Conservation (phyloP, 2,113 vertebrate genomes). For the Lasiurus borealis region DNA sequence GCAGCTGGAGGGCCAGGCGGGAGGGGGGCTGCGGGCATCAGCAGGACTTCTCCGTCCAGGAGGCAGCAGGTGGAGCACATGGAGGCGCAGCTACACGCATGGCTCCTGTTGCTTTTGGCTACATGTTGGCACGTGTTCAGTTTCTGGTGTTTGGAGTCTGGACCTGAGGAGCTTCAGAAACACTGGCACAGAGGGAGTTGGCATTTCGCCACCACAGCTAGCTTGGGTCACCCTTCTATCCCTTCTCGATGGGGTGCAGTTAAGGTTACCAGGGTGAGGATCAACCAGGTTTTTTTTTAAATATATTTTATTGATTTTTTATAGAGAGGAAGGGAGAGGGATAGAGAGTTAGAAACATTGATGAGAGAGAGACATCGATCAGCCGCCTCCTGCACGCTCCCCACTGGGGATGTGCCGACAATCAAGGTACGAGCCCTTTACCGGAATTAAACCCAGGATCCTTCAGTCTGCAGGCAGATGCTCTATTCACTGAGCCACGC, state of each 20-base stretch:
- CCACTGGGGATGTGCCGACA: no score
- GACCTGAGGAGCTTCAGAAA: not conserved
- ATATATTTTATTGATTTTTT: no score
- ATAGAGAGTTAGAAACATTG: no score
- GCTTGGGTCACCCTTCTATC: not conserved
- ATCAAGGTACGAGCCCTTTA: no score
- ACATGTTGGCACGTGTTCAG: not conserved
- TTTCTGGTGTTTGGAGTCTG: not conserved
- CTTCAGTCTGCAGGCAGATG: no score
- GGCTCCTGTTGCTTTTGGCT: not conserved
- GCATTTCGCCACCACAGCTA: not conserved
- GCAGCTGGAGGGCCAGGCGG: not conserved
- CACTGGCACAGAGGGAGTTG: not conserved
- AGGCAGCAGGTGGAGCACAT: not conserved
- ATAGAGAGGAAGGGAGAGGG: no score
- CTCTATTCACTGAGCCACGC: no score
- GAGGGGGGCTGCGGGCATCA: rapidly evolving
- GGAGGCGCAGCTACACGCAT: not conserved
- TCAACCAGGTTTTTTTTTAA: not conserved
- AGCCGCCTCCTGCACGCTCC: no score
- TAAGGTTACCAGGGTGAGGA: not conserved
- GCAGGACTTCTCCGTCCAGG: no score
- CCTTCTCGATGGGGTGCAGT: not conserved
- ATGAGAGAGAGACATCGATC: no score
- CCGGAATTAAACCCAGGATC: no score